Evolutionary conservation across 2,797 vertebrate genomes (phyloP).

Genomic region (Staurois parvus): DNA sequence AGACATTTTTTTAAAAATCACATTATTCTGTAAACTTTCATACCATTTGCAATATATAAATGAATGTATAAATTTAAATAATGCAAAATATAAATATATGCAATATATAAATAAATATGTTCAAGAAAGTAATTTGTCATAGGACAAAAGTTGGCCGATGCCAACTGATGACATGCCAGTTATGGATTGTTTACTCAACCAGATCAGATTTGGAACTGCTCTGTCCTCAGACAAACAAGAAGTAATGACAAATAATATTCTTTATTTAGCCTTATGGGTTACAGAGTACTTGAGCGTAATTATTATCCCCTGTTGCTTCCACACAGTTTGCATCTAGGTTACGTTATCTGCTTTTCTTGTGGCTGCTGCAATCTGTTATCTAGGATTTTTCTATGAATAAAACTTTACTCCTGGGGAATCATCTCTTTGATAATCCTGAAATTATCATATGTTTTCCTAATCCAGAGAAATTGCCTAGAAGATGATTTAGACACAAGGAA

Average conservation of each 20-base stretch:
- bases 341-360: slow-evolving; percentile 24
- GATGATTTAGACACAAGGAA: slow-evolving; percentile 12
- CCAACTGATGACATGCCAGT: not conserved
- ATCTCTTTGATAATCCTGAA: slow-evolving; percentile 48
- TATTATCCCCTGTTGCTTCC: slow-evolving; percentile 5
- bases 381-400: slow-evolving; percentile 36
- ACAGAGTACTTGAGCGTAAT: slow-evolving; percentile 2
- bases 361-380: slow-evolving; percentile 24
- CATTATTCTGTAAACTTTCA: too few species aligned
- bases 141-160: not conserved
- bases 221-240: not conserved
- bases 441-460: slow-evolving; percentile 44
- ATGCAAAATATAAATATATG: too few species aligned
- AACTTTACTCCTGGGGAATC: slow-evolving; percentile 50
- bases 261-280: slow-evolving; percentile 9
- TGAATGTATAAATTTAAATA: too few species aligned
- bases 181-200: not conserved
- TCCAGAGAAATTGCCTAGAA: slow-evolving; percentile 35
- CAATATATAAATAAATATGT: too few species aligned
- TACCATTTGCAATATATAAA: too few species aligned
- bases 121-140: not conserved
- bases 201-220: too few species aligned
- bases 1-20: too few species aligned
- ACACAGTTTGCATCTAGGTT: slow-evolving; percentile 6
- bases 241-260: not conserved